Percentiles rank a stretch among this genome's conserved stretches.
Evolutionary conservation across 2,888 invertebrate genomes (phyloP).

Genomic region (Dermolepida albohirtum): DNA sequence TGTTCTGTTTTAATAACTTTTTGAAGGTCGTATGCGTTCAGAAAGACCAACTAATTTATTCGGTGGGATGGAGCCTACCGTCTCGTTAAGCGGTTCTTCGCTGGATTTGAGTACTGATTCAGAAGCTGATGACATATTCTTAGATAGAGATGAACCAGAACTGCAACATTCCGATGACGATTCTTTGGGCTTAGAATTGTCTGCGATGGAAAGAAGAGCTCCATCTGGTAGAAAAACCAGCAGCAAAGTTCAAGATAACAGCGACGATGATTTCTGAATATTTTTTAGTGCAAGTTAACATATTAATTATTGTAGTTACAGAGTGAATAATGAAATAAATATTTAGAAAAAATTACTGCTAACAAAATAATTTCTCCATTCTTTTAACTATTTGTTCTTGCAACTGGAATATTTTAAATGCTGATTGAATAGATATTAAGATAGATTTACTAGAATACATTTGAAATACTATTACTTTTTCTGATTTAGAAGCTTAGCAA

Average conservation of each 20-base stretch:
- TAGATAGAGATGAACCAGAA: conserved; percentile 64
- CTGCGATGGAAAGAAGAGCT: conserved; percentile 57
- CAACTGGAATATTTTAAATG: too few relatives aligned
- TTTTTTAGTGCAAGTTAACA: background rate
- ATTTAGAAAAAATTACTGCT: too few relatives aligned
- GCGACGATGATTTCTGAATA: conserved; percentile 61
- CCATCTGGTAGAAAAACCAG: conserved; percentile 58
- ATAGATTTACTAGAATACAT: too few relatives aligned
- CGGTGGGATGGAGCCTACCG: conserved; percentile 58
- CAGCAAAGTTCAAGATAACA: conserved; percentile 59
- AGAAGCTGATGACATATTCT: conserved; percentile 62
- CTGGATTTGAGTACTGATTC: conserved; percentile 60
- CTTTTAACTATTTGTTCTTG: too few relatives aligned
- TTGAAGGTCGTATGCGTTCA: conserved; percentile 52
- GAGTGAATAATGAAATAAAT: too few relatives aligned
- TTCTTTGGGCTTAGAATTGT: conserved; percentile 61
- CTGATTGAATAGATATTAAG: too few relatives aligned
- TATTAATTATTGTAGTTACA: background rate
- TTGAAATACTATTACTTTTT: too few relatives aligned
- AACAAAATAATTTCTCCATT: too few relatives aligned
- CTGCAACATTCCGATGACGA: conserved; percentile 62
- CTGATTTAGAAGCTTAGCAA: too few relatives aligned
- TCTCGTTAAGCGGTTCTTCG: conserved; percentile 59
- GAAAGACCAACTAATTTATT: conserved; percentile 53
- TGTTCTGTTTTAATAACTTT: conserved; percentile 7